Evolutionary conservation across 2,113 vertebrate species (phyloP), one percentile per base, ranked within the genome.

Genomic region (Eurystomus gularis): DNA sequence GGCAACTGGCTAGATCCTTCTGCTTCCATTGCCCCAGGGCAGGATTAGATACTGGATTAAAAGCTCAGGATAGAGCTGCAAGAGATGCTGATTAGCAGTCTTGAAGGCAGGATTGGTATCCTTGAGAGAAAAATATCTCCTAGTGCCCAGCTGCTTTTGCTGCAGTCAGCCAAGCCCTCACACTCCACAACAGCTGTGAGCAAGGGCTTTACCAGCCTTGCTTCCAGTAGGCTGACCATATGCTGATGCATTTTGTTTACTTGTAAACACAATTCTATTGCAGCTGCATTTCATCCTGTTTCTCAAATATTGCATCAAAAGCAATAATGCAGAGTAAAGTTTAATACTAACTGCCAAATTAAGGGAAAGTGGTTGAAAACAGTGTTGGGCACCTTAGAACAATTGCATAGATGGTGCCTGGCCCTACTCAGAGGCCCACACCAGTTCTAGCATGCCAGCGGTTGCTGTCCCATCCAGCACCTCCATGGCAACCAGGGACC

Each of bases 41-140:
- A 93, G 49, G 70, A 61, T 70, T 94, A 92, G 60, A 86, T 93
- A 90, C 37, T 40, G 86, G 86, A 96, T 96, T 97, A 96, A 97
- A 96, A 94, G 62, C 91, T 96, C 91, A 94, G 86, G 62, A 93
- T 16, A 2, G 12, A 92, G 78, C 88, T 91, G 61, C 61, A 91
- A 84, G 73, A 79, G 70, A 49, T 82, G 65, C 73, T 92, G 77
- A 92, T 84, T 72, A 88, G 77, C 65, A 82, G 13, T 85, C 69
- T 4, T 87, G 39, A 82, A 72, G 44, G 25, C 66, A 94, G 52
- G 62, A 61, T 24, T 71, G 35, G 57, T 37, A 69, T 71, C 39
- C 48, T n/a, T 68, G 61, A 72, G 28, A 80, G 44, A 82, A 88
- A 88, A 80, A 81, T 11, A 58, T 9, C 33, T 73, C 33, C 48